These are phyloP conservation scores for Eutolmus rufibarbis DNA, from an alignment of 2,888 invertebrate species.

Conservation along the genomic window DNA sequence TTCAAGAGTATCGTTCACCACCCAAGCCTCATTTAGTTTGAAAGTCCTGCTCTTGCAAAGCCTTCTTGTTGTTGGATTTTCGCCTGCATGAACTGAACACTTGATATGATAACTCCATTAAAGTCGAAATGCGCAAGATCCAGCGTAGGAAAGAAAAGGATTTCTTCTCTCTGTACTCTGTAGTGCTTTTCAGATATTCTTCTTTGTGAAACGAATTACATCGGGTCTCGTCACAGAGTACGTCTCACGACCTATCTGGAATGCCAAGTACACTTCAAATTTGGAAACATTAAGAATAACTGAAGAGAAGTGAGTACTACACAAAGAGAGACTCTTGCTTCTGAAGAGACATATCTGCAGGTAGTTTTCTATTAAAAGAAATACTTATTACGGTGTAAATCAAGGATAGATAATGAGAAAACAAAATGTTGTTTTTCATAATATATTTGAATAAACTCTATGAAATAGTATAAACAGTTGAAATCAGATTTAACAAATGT, in stretches of 20 bases:
- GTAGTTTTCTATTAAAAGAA: background rate
- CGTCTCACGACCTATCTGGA: background rate
- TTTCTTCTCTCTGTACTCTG: background rate
- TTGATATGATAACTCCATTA: background rate
- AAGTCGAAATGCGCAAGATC: background rate
- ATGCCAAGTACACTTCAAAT: background rate
- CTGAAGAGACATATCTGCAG: background rate
- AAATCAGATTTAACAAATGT: background rate
- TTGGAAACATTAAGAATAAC: background rate
- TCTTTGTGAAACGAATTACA: background rate
- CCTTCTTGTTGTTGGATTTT: background rate
- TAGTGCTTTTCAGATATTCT: background rate
- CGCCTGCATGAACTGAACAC: background rate
- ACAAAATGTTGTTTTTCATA: background rate
- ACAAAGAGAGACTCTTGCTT: background rate
- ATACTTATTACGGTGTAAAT: background rate
- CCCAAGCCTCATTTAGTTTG: slow-evolving; percentile 2
- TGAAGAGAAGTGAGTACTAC: background rate
- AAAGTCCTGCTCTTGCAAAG: slow-evolving; percentile 7
- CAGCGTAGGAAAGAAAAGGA: background rate
- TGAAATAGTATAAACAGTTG: background rate
- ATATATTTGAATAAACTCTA: background rate
- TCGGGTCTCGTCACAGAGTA: background rate
- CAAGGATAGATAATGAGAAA: background rate
- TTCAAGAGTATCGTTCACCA: background rate